Evolutionary conservation across 2,888 invertebrate genomes (phyloP), one percentile per base, ranked within the genome.

Genomic region (Morpho achilles): DNA sequence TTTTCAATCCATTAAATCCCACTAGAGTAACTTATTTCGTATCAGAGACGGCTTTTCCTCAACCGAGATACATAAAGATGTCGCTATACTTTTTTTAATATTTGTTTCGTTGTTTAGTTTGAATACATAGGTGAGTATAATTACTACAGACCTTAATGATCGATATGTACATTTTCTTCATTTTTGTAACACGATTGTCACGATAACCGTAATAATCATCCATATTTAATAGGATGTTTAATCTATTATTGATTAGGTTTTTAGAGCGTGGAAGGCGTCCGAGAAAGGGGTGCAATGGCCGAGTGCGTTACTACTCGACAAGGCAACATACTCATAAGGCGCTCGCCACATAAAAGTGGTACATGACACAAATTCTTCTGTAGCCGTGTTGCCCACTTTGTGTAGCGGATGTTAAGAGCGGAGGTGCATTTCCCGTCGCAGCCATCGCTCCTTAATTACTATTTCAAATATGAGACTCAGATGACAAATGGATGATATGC

Each of bases 261-360:
- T 80, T 89, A 87, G 89, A 88, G 88, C 89, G 83, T 87, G 82
- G 76, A 80, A 84, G 79, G 69, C 73, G 74, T 77, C 72, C 84
- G 87, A 82, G 88, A 89, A 87, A 87, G 84, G 85, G 86, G 89
- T 87, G 87, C 87, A 87, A 86, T 75, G 89, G 82, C 87, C 87
- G 80, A 77, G 75, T 77, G 79, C 77, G 77, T 75, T 74, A 77
- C 65, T 65, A 67, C 65, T 66, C 57, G 62, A 62, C 66, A 67
- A 60, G 68, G 68, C 67, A 64, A 70, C 71, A 69, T 68, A 70
- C 72, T 72, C 73, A 72, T 75, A 69, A 70, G 73, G 74, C 69
- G 67, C 66, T 69, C 67, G 72, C 68, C 63, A 67, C 71, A 65
- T 71, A 66, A 78, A 82, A 82, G 82, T 84, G 70, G 84, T 74